Conservation (phyloP, 1,140 invertebrate genomes). For the Platorchestia sp. region DNA sequence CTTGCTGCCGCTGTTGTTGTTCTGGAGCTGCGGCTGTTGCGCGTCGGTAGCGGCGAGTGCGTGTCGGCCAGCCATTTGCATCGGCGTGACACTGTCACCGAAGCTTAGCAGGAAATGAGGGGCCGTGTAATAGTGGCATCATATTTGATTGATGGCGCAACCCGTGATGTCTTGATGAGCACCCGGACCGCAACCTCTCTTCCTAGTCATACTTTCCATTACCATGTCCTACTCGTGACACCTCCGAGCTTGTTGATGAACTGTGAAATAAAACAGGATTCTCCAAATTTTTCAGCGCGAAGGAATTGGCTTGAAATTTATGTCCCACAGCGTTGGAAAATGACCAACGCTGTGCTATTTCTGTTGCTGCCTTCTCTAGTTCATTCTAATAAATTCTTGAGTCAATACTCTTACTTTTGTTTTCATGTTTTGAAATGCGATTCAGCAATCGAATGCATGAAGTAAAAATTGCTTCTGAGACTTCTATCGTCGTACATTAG, state of each 20-base stretch:
- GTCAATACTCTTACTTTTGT: too few species aligned
- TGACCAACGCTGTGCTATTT: too few species aligned
- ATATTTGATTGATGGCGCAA: background rate
- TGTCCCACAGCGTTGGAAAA: too few species aligned
- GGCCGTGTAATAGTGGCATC: constrained; percentile 25
- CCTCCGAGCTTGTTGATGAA: background rate
- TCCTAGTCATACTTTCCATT: background rate
- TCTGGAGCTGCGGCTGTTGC: background rate
- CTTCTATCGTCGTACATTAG: too few species aligned
- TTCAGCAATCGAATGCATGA: too few species aligned
- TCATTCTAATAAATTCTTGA: too few species aligned
- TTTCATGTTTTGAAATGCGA: too few species aligned
- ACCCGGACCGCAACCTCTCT: background rate
- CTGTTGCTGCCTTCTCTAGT: too few species aligned
- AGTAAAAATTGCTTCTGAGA: too few species aligned
- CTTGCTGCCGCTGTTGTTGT: background rate
- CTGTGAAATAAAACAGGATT: background rate
- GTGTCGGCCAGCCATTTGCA: constrained; percentile 43
- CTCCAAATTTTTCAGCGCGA: background rate
- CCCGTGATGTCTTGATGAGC: background rate
- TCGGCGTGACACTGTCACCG: constrained; percentile 11
- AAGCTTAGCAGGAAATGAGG: constrained; percentile 37
- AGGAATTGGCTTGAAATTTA: background rate
- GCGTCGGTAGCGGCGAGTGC: background rate
- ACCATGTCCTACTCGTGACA: background rate